Evolutionary conservation across 2,113 vertebrate genomes (phyloP), one percentile per base, ranked within the genome.

Genomic region (Siniperca knerii): DNA sequence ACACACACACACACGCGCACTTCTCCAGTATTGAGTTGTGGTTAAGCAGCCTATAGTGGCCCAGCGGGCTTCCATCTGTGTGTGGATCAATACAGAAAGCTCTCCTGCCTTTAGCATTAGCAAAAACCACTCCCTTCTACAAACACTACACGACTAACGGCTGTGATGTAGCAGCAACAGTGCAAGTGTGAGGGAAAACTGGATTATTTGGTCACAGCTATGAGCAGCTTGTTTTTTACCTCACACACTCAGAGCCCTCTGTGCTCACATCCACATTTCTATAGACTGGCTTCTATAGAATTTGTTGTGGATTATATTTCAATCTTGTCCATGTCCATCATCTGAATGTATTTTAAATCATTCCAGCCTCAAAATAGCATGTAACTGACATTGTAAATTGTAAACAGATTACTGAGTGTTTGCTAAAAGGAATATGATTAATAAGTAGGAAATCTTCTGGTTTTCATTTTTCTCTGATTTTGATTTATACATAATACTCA

Each of bases 1-100:
- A 74, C 71, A 29, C 77, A 68, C 61, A 74, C 70, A 64, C 68
- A 69, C 62, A 74, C 85, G 55, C 83, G 61, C 73, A n/a, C 66
- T 66, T 66, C 70, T 76, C 64, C 55, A 60, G 71, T 94, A 93
- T 93, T 90, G 92, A 94, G 78, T 84, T 94, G 93, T 91, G 92
- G 92, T 94, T 79, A 85, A 84, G 89, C 87, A 81, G 87, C 80
- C 86, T 81, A 71, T 54, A 77, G 88, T 67, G 71, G 79, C 75
- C 73, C 77, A 83, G 79, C 80, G 80, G 84, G 85, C 92, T 84
- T 79, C 88, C 92, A 90, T 92, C 86, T 92, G 84, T 68, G 66
- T 70, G 64, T 65, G 69, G 90, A 92, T 94, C 94, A 61, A 94
- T 94, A 89, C 50, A 58, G 54, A 90, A 85, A 88, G 82, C 84